Conservation (phyloP, 2,113 vertebrate species). For the Furnarius figulus region DNA sequence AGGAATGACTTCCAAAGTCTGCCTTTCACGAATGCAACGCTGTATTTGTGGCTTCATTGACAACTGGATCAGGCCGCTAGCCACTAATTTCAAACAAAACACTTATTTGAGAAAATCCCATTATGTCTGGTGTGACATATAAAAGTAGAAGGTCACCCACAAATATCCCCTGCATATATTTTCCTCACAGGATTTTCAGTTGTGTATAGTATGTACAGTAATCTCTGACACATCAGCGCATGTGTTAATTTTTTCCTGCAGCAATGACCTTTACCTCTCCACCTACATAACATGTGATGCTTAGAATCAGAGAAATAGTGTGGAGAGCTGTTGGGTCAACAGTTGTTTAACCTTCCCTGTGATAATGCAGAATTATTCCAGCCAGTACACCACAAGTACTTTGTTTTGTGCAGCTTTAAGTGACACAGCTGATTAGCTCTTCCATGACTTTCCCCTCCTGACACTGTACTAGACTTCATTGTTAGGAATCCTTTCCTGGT, state of each 20-base stretch:
- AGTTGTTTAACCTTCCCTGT: constrained; percentile 41
- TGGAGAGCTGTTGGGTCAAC: constrained; percentile 40
- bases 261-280: constrained; percentile 24
- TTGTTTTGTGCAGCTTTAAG: constrained; percentile 36
- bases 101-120: constrained; percentile 7
- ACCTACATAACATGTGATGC: constrained; percentile 3
- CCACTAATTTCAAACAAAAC: background rate
- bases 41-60: background rate
- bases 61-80: background rate
- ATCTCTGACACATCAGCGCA: background rate
- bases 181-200: background rate
- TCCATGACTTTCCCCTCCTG: background rate
- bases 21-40: background rate
- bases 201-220: background rate
- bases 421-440: constrained; percentile 6
- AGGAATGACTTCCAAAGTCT: background rate
- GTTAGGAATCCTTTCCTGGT: background rate
- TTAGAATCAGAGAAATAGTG: constrained; percentile 17
- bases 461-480: background rate
- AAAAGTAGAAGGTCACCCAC: constrained; percentile 16
- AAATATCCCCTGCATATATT: constrained; percentile 19
- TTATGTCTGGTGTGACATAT: background rate
- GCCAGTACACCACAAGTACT: constrained; percentile 22
- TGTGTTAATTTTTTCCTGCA: constrained; percentile 38
- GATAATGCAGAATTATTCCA: constrained; percentile 22